phyloP scores from a whole-genome alignment of 2,797 vertebrate species.

The Hydrophis major region DNA sequence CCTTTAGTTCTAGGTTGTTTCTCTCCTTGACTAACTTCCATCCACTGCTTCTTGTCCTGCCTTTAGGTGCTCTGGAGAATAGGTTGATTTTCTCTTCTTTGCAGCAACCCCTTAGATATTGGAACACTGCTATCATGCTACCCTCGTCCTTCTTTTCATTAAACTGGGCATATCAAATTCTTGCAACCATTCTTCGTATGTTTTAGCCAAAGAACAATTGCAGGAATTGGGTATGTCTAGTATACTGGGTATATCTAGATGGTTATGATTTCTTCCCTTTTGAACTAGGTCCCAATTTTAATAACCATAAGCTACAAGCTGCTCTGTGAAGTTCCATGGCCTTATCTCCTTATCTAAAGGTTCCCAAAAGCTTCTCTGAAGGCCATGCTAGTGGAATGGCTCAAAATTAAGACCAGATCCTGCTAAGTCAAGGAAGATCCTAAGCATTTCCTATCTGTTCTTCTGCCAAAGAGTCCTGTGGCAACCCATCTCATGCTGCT shows the following conservation, averaged over 20 bases:
- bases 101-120: not conserved
- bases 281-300: not conserved
- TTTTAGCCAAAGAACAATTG: not conserved
- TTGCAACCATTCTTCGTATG: not conserved
- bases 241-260: not conserved
- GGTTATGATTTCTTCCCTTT: not conserved
- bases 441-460: not conserved
- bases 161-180: not conserved
- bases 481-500: not conserved
- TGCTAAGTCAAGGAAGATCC: not conserved
- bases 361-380: not conserved
- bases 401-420: not conserved
- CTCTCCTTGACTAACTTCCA: not conserved
- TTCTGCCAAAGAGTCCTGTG: not conserved
- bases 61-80: not conserved
- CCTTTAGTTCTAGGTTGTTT: not conserved
- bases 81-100: not conserved
- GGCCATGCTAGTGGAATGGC: not conserved
- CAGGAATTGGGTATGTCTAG: not conserved
- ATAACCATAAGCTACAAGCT: not conserved
- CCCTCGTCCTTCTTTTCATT: not conserved
- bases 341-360: not conserved
- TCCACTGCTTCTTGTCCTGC: not conserved
- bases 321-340: not conserved
- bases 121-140: not conserved